Evolutionary conservation across 2,888 invertebrate species (phyloP).

Genomic region (Zhengitettix transpicula): DNA sequence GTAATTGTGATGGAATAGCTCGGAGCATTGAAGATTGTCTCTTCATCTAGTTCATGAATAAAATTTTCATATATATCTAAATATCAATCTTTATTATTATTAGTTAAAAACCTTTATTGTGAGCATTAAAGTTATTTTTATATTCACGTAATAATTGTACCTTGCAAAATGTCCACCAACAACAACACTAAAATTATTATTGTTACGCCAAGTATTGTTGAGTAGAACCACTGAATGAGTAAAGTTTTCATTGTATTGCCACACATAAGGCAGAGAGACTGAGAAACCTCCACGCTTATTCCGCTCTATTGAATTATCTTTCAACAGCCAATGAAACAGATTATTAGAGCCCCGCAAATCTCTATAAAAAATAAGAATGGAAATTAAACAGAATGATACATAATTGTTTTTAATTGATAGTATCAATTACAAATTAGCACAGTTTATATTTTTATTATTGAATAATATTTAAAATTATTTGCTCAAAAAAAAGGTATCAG

Average conservation of each 20-base stretch:
- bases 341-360: conserved; percentile 93
- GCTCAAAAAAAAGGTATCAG: neutral
- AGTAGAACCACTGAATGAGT: conserved; percentile 78
- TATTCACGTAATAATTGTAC: conserved; percentile 15
- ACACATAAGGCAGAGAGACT: conserved; percentile 80
- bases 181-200: conserved; percentile 65
- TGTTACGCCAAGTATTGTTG: conserved; percentile 75
- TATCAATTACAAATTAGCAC: too few species aligned
- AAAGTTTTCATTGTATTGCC: conserved; percentile 88
- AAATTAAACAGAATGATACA: too few species aligned
- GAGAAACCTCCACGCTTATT: conserved; percentile 78
- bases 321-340: conserved; percentile 85
- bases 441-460: too few species aligned
- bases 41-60: too few species aligned
- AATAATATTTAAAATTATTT: neutral
- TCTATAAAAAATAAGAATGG: conserved; percentile 25
- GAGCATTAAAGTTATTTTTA: too few species aligned
- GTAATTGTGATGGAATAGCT: too few species aligned
- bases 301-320: conserved; percentile 70
- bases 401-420: too few species aligned
- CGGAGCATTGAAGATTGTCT: too few species aligned
- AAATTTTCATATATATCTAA: too few species aligned
- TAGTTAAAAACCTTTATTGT: too few species aligned
- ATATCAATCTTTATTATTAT: too few species aligned
- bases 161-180: conserved; percentile 89